A percentile compares a stretch with the other conserved stretches of the same genome.
Evolutionary conservation across 2,113 vertebrate species (phyloP).

Genomic region (Cephalopterus ornatus): DNA sequence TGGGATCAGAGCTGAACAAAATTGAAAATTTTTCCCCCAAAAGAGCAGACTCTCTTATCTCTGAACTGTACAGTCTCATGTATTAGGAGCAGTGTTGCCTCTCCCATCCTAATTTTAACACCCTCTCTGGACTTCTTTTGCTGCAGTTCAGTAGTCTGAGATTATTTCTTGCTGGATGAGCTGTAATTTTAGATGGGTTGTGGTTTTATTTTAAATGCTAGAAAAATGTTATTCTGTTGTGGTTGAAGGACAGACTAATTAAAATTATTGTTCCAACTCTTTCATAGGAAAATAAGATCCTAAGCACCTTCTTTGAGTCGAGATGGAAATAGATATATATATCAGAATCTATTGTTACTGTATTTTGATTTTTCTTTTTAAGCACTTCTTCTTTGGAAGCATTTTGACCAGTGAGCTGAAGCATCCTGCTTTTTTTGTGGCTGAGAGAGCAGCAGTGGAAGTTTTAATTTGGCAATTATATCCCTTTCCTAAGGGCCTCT

Average conservation of each 20-base stretch:
- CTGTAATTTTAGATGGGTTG: not conserved
- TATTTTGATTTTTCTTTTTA: not conserved
- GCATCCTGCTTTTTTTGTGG: not conserved
- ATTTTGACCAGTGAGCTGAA: not conserved
- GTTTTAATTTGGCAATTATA: constrained; percentile 35
- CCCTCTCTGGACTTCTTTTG: not conserved
- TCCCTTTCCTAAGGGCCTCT: not conserved
- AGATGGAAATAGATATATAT: not conserved
- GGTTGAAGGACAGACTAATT: not conserved
- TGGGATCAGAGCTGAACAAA: not conserved
- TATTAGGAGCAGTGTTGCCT: not conserved
- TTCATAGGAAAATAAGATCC: not conserved
- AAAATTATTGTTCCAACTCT: not conserved
- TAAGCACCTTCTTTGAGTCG: not conserved
- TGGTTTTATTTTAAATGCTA: not conserved
- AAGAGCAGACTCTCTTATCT: not conserved
- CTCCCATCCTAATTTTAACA: not conserved
- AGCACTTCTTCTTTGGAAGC: not conserved
- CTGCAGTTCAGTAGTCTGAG: not conserved
- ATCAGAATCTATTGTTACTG: not conserved
- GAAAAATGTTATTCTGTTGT: constrained; percentile 25
- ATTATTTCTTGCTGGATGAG: not conserved
- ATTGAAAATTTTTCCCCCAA: not conserved
- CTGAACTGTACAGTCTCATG: not conserved
- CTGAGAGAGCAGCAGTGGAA: not conserved